These are phyloP conservation scores for Venustoraphidia nigricollis DNA, from an alignment of 2,888 invertebrate genomes.

Conservation along the genomic window DNA sequence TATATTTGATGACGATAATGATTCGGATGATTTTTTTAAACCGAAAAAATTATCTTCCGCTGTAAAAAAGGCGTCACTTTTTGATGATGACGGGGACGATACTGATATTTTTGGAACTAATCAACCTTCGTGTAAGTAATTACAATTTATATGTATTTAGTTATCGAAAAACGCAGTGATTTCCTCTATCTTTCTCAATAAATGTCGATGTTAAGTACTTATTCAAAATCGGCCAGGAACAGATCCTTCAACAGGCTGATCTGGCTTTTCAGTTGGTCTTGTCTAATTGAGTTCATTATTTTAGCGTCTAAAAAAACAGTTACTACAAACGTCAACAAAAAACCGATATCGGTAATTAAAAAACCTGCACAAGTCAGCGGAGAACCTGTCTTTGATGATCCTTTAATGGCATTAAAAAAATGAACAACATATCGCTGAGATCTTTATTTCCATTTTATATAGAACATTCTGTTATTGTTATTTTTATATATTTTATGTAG, in stretches of 20 bases:
- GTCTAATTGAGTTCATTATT: not conserved
- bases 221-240: not conserved
- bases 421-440: too few species aligned
- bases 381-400: conserved; percentile 2
- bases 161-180: not conserved
- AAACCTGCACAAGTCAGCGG: not conserved
- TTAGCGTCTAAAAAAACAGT: not conserved
- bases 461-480: too few species aligned
- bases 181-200: too few species aligned
- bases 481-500: too few species aligned
- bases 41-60: not conserved
- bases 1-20: conserved; percentile 7
- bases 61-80: not conserved
- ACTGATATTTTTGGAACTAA: conserved; percentile 4
- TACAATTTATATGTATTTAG: conserved; percentile 2
- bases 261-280: not conserved
- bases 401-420: not conserved
- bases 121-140: not conserved
- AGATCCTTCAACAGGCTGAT: not conserved
- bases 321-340: not conserved
- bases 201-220: not conserved
- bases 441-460: too few species aligned
- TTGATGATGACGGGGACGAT: conserved; percentile 5
- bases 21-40: conserved; percentile 15
- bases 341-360: not conserved